Conservation (phyloP, 2,888 invertebrate genomes). For the Galerucella calmariensis region DNA sequence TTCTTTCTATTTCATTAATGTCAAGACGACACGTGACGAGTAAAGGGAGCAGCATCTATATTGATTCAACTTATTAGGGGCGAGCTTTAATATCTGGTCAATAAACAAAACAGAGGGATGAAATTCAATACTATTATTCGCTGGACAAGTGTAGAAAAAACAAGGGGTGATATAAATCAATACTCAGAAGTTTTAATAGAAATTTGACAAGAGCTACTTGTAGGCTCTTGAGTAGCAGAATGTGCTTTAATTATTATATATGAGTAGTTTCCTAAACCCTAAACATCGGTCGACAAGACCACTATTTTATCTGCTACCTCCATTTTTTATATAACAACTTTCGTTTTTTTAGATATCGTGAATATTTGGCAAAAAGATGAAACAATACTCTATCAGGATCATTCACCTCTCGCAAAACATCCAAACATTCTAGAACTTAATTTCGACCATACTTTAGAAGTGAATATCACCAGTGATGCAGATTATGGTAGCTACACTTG, state of each 20-base stretch:
- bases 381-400: slow-evolving; percentile 48
- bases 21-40: not conserved
- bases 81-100: not conserved
- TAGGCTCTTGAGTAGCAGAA: not conserved
- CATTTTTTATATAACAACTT: not conserved
- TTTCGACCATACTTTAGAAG: slow-evolving; percentile 45
- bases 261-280: too few species aligned
- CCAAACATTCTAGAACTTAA: slow-evolving; percentile 44
- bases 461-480: slow-evolving; percentile 37
- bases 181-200: not conserved
- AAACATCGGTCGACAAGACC: too few species aligned
- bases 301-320: not conserved
- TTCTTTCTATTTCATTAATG: not conserved
- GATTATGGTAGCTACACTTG: slow-evolving; percentile 59
- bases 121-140: not conserved
- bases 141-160: not conserved
- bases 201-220: not conserved
- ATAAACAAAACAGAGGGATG: not conserved
- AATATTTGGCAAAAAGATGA: slow-evolving; percentile 53
- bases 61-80: not conserved
- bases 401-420: slow-evolving; percentile 36
- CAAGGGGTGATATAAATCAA: not conserved
- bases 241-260: not conserved
- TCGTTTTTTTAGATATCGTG: slow-evolving; percentile 42
- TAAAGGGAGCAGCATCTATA: not conserved